A percentile compares a stretch with the other conserved stretches of the same genome.
phyloP scores from a whole-genome alignment of 1,140 invertebrate species.

The Oncopodura yosiiana region DNA sequence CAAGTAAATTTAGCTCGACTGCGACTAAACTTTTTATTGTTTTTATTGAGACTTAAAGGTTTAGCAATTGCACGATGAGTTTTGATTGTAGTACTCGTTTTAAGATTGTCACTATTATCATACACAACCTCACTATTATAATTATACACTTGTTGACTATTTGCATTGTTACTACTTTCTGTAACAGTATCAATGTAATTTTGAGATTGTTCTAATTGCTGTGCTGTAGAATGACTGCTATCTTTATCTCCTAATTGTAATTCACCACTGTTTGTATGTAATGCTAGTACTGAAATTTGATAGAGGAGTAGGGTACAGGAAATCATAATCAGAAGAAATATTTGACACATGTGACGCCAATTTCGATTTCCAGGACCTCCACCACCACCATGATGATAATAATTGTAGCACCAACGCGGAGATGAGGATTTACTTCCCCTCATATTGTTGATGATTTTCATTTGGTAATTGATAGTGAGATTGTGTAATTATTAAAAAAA shows the following conservation, averaged over 20 bases:
- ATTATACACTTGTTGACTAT: neutral
- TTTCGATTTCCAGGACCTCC: slow-evolving; percentile 11
- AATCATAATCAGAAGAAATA: slow-evolving; percentile 11
- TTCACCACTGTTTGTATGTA: neutral
- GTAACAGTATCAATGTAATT: neutral
- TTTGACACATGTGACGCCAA: slow-evolving; percentile 11
- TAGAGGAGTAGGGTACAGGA: slow-evolving; percentile 15
- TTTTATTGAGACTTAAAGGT: no score
- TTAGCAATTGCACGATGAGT: no score
- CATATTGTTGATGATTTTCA: no score
- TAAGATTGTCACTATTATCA: neutral
- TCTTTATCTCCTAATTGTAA: neutral
- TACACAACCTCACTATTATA: neutral
- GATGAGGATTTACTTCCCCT: no score
- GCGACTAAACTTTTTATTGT: no score
- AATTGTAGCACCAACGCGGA: no score
- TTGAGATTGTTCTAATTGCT: neutral
- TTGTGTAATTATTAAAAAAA: no score
- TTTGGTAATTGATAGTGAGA: neutral
- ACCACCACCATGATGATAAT: no score
- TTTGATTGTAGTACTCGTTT: neutral
- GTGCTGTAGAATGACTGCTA: neutral
- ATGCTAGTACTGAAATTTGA: slow-evolving; percentile 5
- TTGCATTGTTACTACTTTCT: neutral
- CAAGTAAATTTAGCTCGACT: slow-evolving; percentile 40